Evolutionary conservation across 1,140 invertebrate genomes (phyloP), one percentile per base, ranked within the genome.

Genomic region (Scaptodrosophila lebanonensis): DNA sequence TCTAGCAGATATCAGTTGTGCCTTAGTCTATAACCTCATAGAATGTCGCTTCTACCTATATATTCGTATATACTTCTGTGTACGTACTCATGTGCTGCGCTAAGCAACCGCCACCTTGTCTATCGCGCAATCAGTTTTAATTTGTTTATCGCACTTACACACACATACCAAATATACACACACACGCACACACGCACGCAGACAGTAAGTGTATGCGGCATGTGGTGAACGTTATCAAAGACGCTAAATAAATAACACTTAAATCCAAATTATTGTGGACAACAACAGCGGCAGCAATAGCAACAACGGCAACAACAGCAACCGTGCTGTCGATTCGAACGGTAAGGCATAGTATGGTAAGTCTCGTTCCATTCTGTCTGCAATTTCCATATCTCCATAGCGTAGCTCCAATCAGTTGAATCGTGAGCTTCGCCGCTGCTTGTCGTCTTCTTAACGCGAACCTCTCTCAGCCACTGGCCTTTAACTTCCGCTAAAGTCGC

Each of bases 221-320:
- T 54, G 51, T 45, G 33, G 49, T 25, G 50, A 36, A 40, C 66
- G 73, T 57, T 82, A 79, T 79, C 75, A 68, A n/a, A n/a, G 61
- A 40, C 60, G 57, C 25, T 61, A 56, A 82, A 75, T 82, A 79
- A 79, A 79, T 82, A 79, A 70, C 60, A 47, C 61, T 79, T 79
- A 79, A 79, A 69, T 57, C 75, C 75, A 62, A 56, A 79, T 82
- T 82, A 79, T 79, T 69, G 69, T 70, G 61, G 83, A 58, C 57
- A 61, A 36, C 60, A 70, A 44, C 52, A 66, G 43, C 57, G 59
- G 56, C 52, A 66, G 66, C 65, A n/a, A n/a, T n/a, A n/a, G n/a
- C n/a, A n/a, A n/a, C 66, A 79, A 58, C 57, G 57, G 36, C 60
- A 70, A 44, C 52, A 66, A 47, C 57, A 60, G 56, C 52, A 66